These are phyloP conservation scores for Matsumurasca onukii DNA, from an alignment of 1,140 invertebrate species.

Conservation along the genomic window DNA sequence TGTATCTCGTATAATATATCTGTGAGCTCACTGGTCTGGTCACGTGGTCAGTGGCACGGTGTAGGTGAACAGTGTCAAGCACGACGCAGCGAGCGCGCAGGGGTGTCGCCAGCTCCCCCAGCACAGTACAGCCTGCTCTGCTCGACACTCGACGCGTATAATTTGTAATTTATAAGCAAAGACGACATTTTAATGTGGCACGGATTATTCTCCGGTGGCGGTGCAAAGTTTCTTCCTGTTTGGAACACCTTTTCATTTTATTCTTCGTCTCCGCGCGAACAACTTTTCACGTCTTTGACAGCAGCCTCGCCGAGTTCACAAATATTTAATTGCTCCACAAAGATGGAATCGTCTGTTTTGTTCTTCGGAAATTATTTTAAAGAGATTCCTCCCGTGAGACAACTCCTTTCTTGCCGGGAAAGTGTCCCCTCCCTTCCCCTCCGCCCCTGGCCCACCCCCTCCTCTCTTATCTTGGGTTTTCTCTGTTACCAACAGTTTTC, in stretches of 20 bases:
- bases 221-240: slow-evolving; percentile 7
- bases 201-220: background rate
- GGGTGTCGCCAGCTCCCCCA: no score
- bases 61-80: no score
- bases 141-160: slow-evolving; percentile 6
- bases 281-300: slow-evolving; percentile 6
- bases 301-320: slow-evolving; percentile 4
- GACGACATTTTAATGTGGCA: slow-evolving; percentile 7
- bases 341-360: slow-evolving; percentile 25
- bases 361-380: slow-evolving; percentile 14
- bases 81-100: no score
- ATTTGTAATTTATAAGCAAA: slow-evolving; percentile 25
- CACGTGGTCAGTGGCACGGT: no score
- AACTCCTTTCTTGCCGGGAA: background rate
- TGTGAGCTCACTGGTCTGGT: no score
- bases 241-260: slow-evolving; percentile 26
- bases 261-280: background rate
- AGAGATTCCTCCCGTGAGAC: slow-evolving; percentile 4
- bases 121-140: no score
- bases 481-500: no score
- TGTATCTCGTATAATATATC: no score
- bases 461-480: no score
- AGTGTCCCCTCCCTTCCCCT: background rate
- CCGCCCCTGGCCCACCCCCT: background rate
- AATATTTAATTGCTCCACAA: slow-evolving; percentile 26